Evolutionary conservation across 2,113 vertebrate species (phyloP).

Genomic region (Mus musculus): GRCm39 chr5:74172001-74172500

Average conservation of each 20-base stretch:
- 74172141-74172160: background rate
- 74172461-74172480: accelerated
- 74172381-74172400: background rate
- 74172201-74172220: background rate
- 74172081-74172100: background rate
- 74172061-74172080: background rate
- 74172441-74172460: background rate
- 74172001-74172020: background rate
- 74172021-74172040: background rate
- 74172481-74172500: background rate
- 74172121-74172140: background rate
- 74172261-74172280: slow-evolving; percentile 7
- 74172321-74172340: background rate
- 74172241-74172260: background rate
- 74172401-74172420: background rate
- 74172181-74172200: background rate
- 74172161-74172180: background rate
- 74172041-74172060: background rate
- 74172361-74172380: background rate
- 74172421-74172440: background rate
- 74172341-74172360: background rate
- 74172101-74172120: background rate
- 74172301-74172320: background rate
- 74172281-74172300: slow-evolving; percentile 8
- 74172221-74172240: slow-evolving; percentile 17